Conservation (phyloP, 2,113 vertebrate species). For the Phalacrocorax aristotelis region DNA sequence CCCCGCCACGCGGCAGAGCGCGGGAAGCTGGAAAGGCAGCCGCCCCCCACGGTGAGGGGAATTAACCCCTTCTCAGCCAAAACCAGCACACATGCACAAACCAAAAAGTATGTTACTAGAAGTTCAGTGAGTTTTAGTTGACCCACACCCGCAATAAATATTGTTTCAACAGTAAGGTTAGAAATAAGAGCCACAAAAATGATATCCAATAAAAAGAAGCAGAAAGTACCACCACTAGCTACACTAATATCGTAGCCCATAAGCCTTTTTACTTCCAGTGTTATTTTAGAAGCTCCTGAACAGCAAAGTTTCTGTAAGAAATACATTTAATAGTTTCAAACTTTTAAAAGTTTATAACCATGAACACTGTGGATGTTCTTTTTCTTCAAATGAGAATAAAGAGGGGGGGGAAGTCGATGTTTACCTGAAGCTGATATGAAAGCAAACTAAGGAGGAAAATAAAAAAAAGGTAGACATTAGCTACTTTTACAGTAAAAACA, state of each 20-base stretch:
- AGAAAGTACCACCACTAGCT: neutral
- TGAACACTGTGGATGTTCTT: neutral
- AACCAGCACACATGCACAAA: neutral
- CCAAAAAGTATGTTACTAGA: neutral
- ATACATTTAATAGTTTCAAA: neutral
- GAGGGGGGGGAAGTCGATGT: neutral
- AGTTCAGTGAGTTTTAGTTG: neutral
- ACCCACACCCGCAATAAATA: neutral
- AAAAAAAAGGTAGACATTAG: neutral
- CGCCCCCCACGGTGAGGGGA: no score
- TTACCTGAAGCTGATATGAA: neutral
- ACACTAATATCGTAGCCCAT: neutral
- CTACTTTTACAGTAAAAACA: neutral
- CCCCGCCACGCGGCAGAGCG: no score
- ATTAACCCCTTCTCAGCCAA: no score
- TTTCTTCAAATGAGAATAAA: neutral
- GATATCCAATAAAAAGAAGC: neutral
- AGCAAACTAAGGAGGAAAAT: neutral
- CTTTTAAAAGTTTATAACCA: neutral
- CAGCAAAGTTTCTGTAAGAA: neutral
- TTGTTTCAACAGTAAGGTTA: neutral
- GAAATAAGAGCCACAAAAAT: neutral
- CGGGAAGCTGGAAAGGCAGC: no score
- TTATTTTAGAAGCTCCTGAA: neutral
- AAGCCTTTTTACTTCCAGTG: neutral